Base-by-base conservation (phyloP, 2,797 vertebrate species). In the Gymnoscopelus microlampas region DNA sequence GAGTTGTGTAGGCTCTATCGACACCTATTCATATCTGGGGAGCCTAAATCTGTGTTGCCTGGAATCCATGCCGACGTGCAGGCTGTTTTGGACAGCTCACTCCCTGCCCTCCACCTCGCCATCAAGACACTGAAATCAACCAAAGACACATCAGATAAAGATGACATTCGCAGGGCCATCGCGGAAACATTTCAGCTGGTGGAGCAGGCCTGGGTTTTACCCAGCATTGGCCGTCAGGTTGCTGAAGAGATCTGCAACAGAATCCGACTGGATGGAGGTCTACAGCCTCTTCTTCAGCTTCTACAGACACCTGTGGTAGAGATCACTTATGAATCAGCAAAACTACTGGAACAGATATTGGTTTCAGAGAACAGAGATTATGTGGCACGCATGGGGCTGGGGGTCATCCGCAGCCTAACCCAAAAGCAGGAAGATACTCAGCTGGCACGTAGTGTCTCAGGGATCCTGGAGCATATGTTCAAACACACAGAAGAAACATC, bases 381-480 rank as follows among this genome's bases (percentile, higher is more conserved):
- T 0, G 88, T 99, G 1, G 97, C 97, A 0, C 96, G 96, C 0
- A 91, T 97, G 0, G 98, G 97, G 0, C 92, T 99, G 66, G 97
- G 97, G 0, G 96, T 98, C 68, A 92, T 99, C 76, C 93, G 99
- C 79, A 98, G 96, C 81, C 87, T 99, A 73, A 92, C 95, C 29
- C 96, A 94, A 69, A 93, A 98, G 70, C 93, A 95, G 39, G 96
- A 97, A 0, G 93, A 96, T 0, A 93, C 95, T 10, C 95, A 95
- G 86, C 87, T 99, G 85, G 97, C 96, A 0, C 94, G 91, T 58
- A 97, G 96, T 0, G 69, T 96, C 26, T 96, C 98, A 0, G 98
- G 97, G 3, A 97, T 99, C 92, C 89, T 99, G 82, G 97, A 98
- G 89, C 98, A 99, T 92, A 99, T 99, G 98, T 99, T 99, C 95